A percentile compares a stretch with the other conserved stretches of the same genome.
Evolutionary conservation across 35 echinoderm and acorn worm genomes (phyloP).

Genomic region (Chiridota heheva): DNA sequence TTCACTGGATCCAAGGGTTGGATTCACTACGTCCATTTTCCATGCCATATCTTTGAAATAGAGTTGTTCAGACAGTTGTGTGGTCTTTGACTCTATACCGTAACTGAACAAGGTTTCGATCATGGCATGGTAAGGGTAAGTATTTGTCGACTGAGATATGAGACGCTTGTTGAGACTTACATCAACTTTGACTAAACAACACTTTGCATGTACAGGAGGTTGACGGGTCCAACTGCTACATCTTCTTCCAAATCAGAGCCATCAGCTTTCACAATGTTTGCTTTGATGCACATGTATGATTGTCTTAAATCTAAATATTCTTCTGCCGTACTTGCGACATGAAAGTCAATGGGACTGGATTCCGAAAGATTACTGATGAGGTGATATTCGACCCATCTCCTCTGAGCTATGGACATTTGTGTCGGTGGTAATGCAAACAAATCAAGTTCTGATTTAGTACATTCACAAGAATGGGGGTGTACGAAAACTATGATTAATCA

Average conservation of each 20-base stretch:
- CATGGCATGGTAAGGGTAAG: slow-evolving; percentile 53
- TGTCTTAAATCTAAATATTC: slow-evolving; percentile 62
- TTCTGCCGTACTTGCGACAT: no score
- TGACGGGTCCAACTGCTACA: slow-evolving; percentile 28
- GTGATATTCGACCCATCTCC: slow-evolving; percentile 47
- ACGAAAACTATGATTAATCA: slow-evolving; percentile 49
- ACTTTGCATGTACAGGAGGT: no score
- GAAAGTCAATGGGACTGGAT: neutral
- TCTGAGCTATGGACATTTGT: slow-evolving; percentile 29
- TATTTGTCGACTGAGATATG: slow-evolving; percentile 41
- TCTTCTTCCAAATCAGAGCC: slow-evolving; percentile 19
- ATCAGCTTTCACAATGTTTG: slow-evolving; percentile 51
- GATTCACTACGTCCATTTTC: neutral
- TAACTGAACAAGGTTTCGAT: slow-evolving; percentile 41
- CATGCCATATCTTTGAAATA: slow-evolving; percentile 54
- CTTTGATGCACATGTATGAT: slow-evolving; percentile 46
- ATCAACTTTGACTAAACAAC: slow-evolving; percentile 58
- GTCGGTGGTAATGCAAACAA: slow-evolving; percentile 60
- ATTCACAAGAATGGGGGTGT: slow-evolving; percentile 66
- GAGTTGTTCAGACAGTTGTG: slow-evolving; percentile 29
- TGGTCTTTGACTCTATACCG: slow-evolving; percentile 25
- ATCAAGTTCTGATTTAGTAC: slow-evolving; percentile 53
- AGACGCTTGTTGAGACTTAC: slow-evolving; percentile 53
- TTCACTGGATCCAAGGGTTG: neutral
- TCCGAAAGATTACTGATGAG: slow-evolving; percentile 40